Percentiles rank a stretch among this genome's conserved stretches.
These are phyloP conservation scores for Eledone cirrhosa DNA, from an alignment of 2,888 invertebrate genomes.

Conservation along the genomic window DNA sequence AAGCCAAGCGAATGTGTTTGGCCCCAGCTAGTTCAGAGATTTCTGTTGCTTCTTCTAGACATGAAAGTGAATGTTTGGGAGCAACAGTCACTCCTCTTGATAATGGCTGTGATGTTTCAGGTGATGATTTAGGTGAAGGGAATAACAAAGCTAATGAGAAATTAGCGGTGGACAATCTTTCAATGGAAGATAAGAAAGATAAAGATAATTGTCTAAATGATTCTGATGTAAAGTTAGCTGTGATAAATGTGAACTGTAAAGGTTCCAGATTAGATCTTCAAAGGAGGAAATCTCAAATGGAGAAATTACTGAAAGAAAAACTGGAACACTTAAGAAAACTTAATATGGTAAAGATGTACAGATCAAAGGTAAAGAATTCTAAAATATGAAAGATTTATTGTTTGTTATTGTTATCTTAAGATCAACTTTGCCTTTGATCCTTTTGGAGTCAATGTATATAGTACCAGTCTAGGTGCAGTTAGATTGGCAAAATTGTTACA, in stretches of 20 bases:
- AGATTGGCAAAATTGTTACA: too few species aligned
- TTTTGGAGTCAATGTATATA: background rate
- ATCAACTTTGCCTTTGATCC: background rate
- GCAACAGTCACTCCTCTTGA: too few species aligned
- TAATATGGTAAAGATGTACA: constrained; percentile 55
- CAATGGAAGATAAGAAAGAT: background rate
- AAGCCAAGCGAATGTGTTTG: too few species aligned
- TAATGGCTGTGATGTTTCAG: background rate
- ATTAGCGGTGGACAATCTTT: too few species aligned
- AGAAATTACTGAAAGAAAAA: constrained; percentile 35
- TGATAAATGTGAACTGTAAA: too few species aligned
- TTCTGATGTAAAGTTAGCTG: too few species aligned
- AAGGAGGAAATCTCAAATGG: constrained; percentile 27
- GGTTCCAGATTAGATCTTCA: background rate
- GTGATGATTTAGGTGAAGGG: background rate
- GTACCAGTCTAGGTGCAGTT: too few species aligned
- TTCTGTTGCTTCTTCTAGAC: too few species aligned
- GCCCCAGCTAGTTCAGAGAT: too few species aligned
- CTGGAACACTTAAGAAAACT: constrained; percentile 50
- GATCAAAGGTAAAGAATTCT: constrained; percentile 50
- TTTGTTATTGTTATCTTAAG: background rate
- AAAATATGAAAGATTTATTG: background rate
- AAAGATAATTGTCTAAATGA: background rate
- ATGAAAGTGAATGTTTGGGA: too few species aligned
- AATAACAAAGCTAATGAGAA: background rate